Conservation (phyloP, 2,888 invertebrate genomes). For the Cepaea hortensis region DNA sequence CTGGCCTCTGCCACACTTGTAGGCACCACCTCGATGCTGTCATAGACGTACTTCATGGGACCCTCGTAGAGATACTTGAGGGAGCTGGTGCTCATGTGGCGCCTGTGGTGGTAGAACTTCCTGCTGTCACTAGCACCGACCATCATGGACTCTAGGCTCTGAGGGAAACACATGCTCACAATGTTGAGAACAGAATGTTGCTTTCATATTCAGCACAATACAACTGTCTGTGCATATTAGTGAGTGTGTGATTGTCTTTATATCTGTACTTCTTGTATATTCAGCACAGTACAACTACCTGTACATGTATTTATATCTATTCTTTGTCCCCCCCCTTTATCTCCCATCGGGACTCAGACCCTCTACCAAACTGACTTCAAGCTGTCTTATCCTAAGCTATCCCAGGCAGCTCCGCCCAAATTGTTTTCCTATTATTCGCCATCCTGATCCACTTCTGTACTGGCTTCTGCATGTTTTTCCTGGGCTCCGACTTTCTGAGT, state of each 20-base stretch:
- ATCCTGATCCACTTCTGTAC: too few relatives aligned
- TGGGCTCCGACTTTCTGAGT: too few relatives aligned
- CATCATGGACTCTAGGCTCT: slow-evolving; percentile 66
- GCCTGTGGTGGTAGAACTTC: slow-evolving; percentile 64
- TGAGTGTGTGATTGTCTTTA: background rate
- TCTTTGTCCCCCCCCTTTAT: too few relatives aligned
- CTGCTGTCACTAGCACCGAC: slow-evolving; percentile 56
- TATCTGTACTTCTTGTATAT: too few relatives aligned
- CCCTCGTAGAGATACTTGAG: slow-evolving; percentile 69
- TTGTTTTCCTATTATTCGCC: too few relatives aligned
- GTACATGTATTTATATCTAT: too few relatives aligned
- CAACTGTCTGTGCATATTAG: background rate
- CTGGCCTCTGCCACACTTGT: slow-evolving; percentile 81
- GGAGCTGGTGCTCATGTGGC: slow-evolving; percentile 66
- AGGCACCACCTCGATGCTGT: slow-evolving; percentile 78
- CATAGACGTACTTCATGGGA: slow-evolving; percentile 70
- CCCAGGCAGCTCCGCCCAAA: too few relatives aligned
- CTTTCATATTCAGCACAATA: background rate
- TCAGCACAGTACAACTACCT: too few relatives aligned
- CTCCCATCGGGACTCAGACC: too few relatives aligned
- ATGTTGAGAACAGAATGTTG: background rate
- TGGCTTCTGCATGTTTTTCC: too few relatives aligned
- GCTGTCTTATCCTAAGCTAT: too few relatives aligned
- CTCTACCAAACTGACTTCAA: too few relatives aligned
- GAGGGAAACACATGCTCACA: background rate